These are phyloP conservation scores for Rotaria magnacalcarata DNA, from an alignment of 2,888 invertebrate species.

Conservation along the genomic window DNA sequence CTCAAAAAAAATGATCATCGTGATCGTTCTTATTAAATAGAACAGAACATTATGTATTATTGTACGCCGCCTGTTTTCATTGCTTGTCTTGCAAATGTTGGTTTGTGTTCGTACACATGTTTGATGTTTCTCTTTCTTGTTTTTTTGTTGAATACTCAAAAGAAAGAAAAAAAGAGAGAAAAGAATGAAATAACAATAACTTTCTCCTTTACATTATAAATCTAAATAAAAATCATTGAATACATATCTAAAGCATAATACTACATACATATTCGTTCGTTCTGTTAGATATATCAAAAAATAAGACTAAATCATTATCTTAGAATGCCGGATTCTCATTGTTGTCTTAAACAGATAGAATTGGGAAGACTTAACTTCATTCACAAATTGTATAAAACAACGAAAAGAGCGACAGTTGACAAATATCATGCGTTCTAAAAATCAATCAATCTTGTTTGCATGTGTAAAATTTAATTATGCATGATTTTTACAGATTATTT, in stretches of 20 bases:
- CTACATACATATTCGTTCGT: too few relatives aligned
- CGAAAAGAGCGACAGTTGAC: too few relatives aligned
- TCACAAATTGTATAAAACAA: too few relatives aligned
- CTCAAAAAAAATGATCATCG: not conserved
- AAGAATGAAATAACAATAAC: not conserved
- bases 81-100: not conserved
- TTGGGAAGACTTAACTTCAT: too few relatives aligned
- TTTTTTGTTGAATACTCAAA: not conserved
- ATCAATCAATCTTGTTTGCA: too few relatives aligned
- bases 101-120: not conserved
- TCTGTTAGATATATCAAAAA: too few relatives aligned
- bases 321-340: too few relatives aligned
- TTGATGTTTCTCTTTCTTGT: not conserved
- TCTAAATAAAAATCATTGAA: not conserved
- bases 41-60: not conserved
- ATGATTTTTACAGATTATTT: too few relatives aligned
- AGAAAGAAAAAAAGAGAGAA: not conserved
- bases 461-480: too few relatives aligned
- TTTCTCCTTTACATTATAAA: not conserved
- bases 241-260: not conserved
- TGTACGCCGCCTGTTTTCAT: not conserved
- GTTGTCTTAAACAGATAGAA: too few relatives aligned
- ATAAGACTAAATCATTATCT: too few relatives aligned
- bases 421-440: too few relatives aligned
- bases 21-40: conserved; percentile 9